Evolutionary conservation across 2,113 vertebrate species (phyloP).

Genomic region (Vombatus ursinus): DNA sequence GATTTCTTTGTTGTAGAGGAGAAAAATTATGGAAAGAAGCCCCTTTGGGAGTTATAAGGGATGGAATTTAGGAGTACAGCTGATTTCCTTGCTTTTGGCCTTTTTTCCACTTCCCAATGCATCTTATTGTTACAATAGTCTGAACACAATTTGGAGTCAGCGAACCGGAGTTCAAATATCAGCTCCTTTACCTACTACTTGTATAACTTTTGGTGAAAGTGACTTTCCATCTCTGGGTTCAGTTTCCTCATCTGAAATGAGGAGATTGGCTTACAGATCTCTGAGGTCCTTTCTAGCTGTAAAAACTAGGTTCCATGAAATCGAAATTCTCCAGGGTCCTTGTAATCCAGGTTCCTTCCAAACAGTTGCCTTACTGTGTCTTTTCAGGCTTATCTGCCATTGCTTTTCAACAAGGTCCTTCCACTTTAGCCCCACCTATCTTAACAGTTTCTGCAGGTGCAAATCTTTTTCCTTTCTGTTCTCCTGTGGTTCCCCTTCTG

Average conservation of each 20-base stretch:
- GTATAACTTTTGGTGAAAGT: not conserved
- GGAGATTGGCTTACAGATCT: not conserved
- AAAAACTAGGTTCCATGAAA: not conserved
- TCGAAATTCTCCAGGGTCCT: not conserved
- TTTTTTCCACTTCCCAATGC: not conserved
- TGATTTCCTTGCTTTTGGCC: not conserved
- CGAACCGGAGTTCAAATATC: not conserved
- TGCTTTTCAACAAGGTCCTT: not conserved
- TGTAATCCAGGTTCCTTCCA: not conserved
- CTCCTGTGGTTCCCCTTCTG: accelerated
- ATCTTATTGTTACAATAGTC: not conserved
- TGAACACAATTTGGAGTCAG: constrained; percentile 9
- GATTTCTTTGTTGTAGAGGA: not conserved
- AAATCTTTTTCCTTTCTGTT: not conserved
- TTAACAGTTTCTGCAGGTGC: not conserved
- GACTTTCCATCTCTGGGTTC: not conserved
- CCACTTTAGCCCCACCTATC: not conserved
- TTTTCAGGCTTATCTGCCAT: not conserved
- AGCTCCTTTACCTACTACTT: not conserved
- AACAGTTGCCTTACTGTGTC: not conserved
- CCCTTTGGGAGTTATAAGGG: not conserved
- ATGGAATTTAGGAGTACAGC: not conserved
- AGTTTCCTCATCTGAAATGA: not conserved
- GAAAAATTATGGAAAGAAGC: not conserved
- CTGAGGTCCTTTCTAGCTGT: not conserved